phyloP scores from a whole-genome alignment of 2,797 vertebrate species.

The Melopsittacus undulatus region DNA sequence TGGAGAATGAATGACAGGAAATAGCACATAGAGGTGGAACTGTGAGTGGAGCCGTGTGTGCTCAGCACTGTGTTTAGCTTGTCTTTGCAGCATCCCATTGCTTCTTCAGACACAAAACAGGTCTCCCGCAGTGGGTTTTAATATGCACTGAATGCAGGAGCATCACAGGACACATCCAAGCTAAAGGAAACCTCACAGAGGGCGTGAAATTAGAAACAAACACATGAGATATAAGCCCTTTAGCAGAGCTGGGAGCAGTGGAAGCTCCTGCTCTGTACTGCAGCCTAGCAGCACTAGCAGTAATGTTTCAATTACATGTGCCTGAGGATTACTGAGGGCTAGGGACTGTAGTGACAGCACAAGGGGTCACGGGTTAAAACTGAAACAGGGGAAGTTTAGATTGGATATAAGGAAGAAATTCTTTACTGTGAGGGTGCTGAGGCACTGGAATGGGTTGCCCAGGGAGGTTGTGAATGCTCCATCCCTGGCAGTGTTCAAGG shows the following conservation, averaged over 20 bases:
- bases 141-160: neutral
- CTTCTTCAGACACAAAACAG: neutral
- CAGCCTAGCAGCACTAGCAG: fast-evolving
- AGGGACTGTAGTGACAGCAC: too few relatives aligned
- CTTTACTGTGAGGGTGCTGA: too few relatives aligned
- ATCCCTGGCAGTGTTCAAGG: too few relatives aligned
- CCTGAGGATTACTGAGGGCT: neutral
- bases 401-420: too few relatives aligned
- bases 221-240: neutral
- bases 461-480: too few relatives aligned
- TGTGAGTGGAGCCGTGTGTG: neutral
- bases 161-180: neutral
- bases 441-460: too few relatives aligned
- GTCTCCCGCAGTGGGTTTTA: neutral
- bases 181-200: neutral
- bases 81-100: neutral
- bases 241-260: fast-evolving
- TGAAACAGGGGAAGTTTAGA: too few relatives aligned
- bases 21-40: neutral
- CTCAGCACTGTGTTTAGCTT: neutral
- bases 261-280: neutral
- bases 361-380: too few relatives aligned
- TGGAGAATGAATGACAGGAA: neutral
- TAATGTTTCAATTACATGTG: fast-evolving
- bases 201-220: neutral